These are phyloP conservation scores for Melolontha melolontha DNA, from an alignment of 2,888 invertebrate species.

Conservation along the genomic window DNA sequence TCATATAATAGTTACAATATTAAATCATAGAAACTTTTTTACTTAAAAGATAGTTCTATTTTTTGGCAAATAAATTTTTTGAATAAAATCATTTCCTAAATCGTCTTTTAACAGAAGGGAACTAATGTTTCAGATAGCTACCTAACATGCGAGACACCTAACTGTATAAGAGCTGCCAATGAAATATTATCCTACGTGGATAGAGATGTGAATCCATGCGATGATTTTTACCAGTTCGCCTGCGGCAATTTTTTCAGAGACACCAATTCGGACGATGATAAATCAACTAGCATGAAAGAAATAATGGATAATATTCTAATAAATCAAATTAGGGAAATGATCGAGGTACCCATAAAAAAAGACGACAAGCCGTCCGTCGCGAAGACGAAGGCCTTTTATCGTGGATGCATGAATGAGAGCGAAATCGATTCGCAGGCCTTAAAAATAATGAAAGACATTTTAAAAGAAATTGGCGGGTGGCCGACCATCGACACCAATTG, in stretches of 20 bases:
- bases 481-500: constrained; percentile 68
- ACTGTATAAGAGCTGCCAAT: constrained; percentile 51
- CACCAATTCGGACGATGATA: constrained; percentile 45
- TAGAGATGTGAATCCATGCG: constrained; percentile 48
- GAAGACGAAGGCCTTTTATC: constrained; percentile 52
- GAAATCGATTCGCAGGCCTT: constrained; percentile 57
- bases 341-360: constrained; percentile 48
- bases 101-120: too few species aligned
- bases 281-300: constrained; percentile 42
- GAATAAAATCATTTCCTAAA: too few species aligned
- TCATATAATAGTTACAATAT: too few species aligned
- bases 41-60: too few species aligned
- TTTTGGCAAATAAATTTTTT: too few species aligned
- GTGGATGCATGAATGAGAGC: constrained; percentile 60
- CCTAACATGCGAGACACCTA: constrained; percentile 48
- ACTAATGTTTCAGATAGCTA: constrained; percentile 44
- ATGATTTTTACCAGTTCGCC: constrained; percentile 52
- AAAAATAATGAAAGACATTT: constrained; percentile 56
- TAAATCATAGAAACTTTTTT: too few species aligned
- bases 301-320: constrained; percentile 44
- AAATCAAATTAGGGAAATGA: constrained; percentile 50
- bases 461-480: constrained; percentile 71
- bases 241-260: constrained; percentile 51
- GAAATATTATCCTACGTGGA: constrained; percentile 51
- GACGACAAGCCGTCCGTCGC: constrained; percentile 48